Evolutionary conservation across 35 echinoderm and acorn worm genomes (phyloP).

Genomic region (Apostichopus parvimensis): DNA sequence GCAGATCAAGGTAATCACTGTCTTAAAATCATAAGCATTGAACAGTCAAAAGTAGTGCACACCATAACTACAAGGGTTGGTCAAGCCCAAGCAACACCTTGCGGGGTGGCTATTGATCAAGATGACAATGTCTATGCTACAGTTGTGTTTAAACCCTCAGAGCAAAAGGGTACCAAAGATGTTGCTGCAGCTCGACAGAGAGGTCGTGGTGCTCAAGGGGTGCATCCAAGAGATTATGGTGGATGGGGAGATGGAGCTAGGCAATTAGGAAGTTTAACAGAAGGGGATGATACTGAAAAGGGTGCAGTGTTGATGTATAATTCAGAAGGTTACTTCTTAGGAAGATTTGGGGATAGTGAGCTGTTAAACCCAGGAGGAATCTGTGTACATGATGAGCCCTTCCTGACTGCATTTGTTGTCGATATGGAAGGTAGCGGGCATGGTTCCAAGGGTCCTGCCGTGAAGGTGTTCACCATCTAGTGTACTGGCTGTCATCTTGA

Average conservation of each 20-base stretch:
- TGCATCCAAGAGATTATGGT: background rate
- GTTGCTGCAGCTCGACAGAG: background rate
- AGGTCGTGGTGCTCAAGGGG: background rate
- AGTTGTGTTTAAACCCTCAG: conserved; percentile 4
- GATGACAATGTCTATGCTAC: conserved; percentile 46
- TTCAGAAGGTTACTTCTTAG: conserved; percentile 43
- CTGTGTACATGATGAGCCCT: conserved; percentile 37
- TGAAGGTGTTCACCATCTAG: conserved; percentile 34
- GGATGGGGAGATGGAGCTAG: conserved; percentile 1
- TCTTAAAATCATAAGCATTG: background rate
- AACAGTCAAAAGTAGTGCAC: background rate
- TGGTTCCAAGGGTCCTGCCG: conserved; percentile 20
- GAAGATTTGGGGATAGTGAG: conserved; percentile 27
- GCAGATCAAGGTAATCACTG: background rate
- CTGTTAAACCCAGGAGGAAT: conserved; percentile 32
- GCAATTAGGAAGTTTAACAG: background rate
- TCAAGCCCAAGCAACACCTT: conserved; percentile 20
- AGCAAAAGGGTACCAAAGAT: conserved; percentile 22
- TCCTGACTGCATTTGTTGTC: conserved; percentile 43
- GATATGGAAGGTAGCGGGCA: background rate
- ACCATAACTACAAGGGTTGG: conserved; percentile 26
- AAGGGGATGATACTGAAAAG: background rate
- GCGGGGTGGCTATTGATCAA: conserved; percentile 30
- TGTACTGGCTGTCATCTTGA: background rate
- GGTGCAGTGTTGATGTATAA: conserved; percentile 50